These are phyloP conservation scores for Gymnogyps californianus DNA, from an alignment of 2,113 vertebrate species.

Conservation along the genomic window DNA sequence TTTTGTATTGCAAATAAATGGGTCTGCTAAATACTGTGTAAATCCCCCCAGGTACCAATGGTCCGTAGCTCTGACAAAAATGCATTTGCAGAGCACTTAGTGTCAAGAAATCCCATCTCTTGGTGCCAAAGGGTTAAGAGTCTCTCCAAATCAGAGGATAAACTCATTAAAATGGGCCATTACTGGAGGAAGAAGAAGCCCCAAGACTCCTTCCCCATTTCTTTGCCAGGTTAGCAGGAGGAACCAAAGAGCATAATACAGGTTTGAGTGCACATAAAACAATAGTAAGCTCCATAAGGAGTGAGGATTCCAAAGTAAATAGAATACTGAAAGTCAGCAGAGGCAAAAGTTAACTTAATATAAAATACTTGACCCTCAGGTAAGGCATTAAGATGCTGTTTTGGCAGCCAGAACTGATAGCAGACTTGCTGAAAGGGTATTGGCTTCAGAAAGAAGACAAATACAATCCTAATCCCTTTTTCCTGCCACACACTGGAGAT, in stretches of 20 bases:
- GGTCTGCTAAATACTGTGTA: slow-evolving; percentile 63
- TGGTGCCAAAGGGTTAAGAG: slow-evolving; percentile 68
- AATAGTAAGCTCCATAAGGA: slow-evolving; percentile 43
- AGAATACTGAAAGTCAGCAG: slow-evolving; percentile 54
- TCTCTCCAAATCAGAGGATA: slow-evolving; percentile 62
- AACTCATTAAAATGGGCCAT: slow-evolving; percentile 68
- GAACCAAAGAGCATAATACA: slow-evolving; percentile 53
- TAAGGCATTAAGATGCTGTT: slow-evolving; percentile 73
- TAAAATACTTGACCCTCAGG: slow-evolving; percentile 65
- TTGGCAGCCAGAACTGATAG: slow-evolving; percentile 72
- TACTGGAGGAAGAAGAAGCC: slow-evolving; percentile 35
- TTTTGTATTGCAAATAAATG: slow-evolving; percentile 74
- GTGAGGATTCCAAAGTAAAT: slow-evolving; percentile 53
- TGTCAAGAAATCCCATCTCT: slow-evolving; percentile 68
- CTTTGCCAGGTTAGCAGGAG: background rate
- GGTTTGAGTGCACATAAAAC: slow-evolving; percentile 64
- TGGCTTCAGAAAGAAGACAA: slow-evolving; percentile 64
- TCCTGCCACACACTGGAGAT: slow-evolving; percentile 61
- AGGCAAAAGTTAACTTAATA: slow-evolving; percentile 67
- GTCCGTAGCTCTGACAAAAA: slow-evolving; percentile 60
- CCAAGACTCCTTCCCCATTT: slow-evolving; percentile 21
- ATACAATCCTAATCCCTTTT: slow-evolving; percentile 70
- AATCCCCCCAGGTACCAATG: slow-evolving; percentile 56
- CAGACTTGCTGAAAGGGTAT: slow-evolving; percentile 70
- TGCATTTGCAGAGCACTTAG: slow-evolving; percentile 54